Evolutionary conservation across 2,888 invertebrate species (phyloP).

Genomic region (Maniola hyperantus): DNA sequence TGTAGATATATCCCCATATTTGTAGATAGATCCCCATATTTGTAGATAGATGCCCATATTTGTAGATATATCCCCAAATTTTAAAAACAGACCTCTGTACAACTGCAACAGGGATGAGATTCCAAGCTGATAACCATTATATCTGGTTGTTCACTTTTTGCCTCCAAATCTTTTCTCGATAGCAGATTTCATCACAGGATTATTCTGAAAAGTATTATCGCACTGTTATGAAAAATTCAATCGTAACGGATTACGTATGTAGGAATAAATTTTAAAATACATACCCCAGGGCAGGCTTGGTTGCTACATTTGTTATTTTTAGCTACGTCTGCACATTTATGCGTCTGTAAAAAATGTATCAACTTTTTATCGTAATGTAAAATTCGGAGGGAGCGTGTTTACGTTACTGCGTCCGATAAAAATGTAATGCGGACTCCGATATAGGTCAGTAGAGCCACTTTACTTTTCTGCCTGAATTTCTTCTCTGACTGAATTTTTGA

Average conservation of each 20-base stretch:
- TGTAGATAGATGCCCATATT: too few species aligned
- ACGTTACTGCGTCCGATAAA: too few species aligned
- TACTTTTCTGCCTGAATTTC: too few species aligned
- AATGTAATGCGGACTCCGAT: too few species aligned
- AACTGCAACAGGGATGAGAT: constrained; percentile 36
- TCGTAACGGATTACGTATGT: too few species aligned
- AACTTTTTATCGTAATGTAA: too few species aligned
- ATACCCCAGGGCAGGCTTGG: constrained; percentile 54
- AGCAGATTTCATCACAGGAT: constrained; percentile 48
- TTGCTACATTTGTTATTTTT: constrained; percentile 50
- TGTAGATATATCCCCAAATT: too few species aligned
- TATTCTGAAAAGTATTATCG: constrained; percentile 48
- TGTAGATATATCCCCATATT: too few species aligned
- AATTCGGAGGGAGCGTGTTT: too few species aligned
- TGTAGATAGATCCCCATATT: too few species aligned
- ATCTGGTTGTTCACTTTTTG: constrained; percentile 36
- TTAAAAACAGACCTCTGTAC: constrained; percentile 33
- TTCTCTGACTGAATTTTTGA: too few species aligned
- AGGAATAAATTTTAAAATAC: constrained; percentile 19
- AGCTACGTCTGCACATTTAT: constrained; percentile 45
- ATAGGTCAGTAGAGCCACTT: too few species aligned
- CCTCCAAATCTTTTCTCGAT: constrained; percentile 50
- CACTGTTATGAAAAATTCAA: neutral
- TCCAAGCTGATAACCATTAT: constrained; percentile 34
- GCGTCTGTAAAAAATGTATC: constrained; percentile 45